A percentile compares a stretch with the other conserved stretches of the same genome.
Conservation (phyloP, 2,797 vertebrate species). For the Cyclopterus lumpus region DNA sequence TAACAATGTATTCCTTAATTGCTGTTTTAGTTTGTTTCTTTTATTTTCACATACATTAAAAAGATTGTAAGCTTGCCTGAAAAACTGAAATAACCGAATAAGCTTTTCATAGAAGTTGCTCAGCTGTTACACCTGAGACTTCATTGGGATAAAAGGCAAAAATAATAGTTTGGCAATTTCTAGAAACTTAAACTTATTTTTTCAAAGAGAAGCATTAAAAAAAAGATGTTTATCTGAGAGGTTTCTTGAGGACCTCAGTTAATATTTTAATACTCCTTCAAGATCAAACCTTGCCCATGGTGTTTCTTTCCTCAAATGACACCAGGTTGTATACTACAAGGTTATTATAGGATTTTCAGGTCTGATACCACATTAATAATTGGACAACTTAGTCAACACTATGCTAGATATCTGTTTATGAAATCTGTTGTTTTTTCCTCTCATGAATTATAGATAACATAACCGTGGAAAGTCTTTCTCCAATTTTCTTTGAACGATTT, state of each 20-base stretch:
- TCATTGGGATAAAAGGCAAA: conserved; percentile 12
- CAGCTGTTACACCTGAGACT: conserved; percentile 3
- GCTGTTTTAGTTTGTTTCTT: background rate
- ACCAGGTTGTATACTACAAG: conserved; percentile 27
- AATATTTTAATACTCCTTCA: conserved; percentile 51
- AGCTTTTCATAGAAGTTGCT: conserved; percentile 13
- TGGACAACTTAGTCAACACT: conserved; percentile 53
- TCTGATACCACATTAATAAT: conserved; percentile 58
- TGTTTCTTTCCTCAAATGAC: conserved; percentile 45
- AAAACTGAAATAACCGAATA: conserved; percentile 32
- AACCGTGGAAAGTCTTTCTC: conserved; percentile 20
- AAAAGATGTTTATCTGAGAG: conserved; percentile 34
- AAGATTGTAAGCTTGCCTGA: conserved; percentile 1
- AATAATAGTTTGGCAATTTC: conserved; percentile 25
- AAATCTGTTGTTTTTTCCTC: conserved; percentile 48
- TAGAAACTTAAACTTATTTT: conserved; percentile 28
- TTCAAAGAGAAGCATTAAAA: conserved; percentile 26
- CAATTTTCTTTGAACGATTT: conserved; percentile 49
- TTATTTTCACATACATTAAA: background rate
- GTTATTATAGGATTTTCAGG: conserved; percentile 50
- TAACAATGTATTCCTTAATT: conserved; percentile 5
- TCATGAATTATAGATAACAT: conserved; percentile 54
- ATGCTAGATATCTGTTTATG: conserved; percentile 45
- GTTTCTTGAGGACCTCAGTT: conserved; percentile 41
- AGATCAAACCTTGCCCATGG: conserved; percentile 53